Conservation (phyloP, 2,797 vertebrate genomes). For the Pristis pectinata region DNA sequence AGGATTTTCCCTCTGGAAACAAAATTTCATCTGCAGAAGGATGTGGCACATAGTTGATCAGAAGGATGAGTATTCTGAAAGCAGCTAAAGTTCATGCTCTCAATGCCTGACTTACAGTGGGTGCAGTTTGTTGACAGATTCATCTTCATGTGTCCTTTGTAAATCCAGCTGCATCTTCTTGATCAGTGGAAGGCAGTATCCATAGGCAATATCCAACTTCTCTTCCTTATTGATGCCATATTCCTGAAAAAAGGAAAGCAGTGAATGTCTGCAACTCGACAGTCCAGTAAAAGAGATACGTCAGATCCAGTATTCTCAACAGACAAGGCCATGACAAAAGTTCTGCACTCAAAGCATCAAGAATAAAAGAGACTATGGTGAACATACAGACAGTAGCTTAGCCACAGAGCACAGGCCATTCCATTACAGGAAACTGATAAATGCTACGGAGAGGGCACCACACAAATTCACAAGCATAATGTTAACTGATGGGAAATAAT, state of each 20-base stretch:
- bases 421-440: not conserved
- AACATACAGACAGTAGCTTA: not conserved
- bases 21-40: not conserved
- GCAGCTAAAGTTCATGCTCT: not conserved
- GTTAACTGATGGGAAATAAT: not conserved
- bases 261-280: not conserved
- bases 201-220: slow-evolving; percentile 91
- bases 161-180: slow-evolving; percentile 91
- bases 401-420: not conserved
- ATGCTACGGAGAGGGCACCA: not conserved
- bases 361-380: not conserved
- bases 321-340: not conserved
- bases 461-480: not conserved
- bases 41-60: not conserved
- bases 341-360: not conserved
- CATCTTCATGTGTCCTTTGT: slow-evolving; percentile 94
- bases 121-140: slow-evolving; percentile 96
- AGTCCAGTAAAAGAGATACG: not conserved
- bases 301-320: not conserved
- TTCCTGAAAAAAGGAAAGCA: slow-evolving; percentile 62
- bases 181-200: slow-evolving; percentile 91
- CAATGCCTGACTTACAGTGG: slow-evolving; percentile 72
- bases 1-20: not conserved
- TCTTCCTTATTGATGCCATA: slow-evolving; percentile 89
- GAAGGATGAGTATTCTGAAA: no score